These are phyloP conservation scores for Drosophila mayaguana DNA, from an alignment of 2,888 invertebrate species.

Conservation along the genomic window DNA sequence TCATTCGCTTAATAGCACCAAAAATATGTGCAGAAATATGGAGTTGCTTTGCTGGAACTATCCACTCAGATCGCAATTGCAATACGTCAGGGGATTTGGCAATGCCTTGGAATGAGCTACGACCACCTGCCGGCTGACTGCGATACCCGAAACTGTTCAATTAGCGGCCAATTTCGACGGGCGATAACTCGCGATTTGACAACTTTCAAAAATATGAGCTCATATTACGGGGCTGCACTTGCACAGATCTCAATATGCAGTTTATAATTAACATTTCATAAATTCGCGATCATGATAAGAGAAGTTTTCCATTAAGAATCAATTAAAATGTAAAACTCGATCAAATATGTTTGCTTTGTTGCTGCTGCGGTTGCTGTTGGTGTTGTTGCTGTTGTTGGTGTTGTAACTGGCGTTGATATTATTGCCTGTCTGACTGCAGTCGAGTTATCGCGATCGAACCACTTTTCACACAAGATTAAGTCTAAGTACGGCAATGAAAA, in stretches of 20 bases:
- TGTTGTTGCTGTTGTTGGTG: constrained; percentile 1
- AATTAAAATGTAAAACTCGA: constrained; percentile 74
- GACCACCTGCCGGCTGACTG: constrained; percentile 60
- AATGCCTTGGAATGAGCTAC: constrained; percentile 23
- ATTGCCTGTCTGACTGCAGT: constrained; percentile 48
- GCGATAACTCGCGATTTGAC: constrained; percentile 68
- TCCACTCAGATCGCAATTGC: constrained; percentile 35
- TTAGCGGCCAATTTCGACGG: constrained; percentile 51
- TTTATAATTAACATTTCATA: constrained; percentile 82
- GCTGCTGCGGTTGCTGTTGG: constrained; percentile 10
- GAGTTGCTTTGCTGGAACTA: constrained; percentile 8
- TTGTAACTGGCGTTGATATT: constrained; percentile 11
- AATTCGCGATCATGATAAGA: constrained; percentile 77
- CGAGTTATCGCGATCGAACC: constrained; percentile 77
- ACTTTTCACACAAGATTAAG: constrained; percentile 77
- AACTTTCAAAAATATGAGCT: constrained; percentile 71
- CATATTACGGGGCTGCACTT: constrained; percentile 57
- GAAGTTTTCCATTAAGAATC: constrained; percentile 80
- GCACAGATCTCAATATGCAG: constrained; percentile 39
- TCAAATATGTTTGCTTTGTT: constrained; percentile 35
- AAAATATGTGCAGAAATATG: neutral
- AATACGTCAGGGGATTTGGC: constrained; percentile 22
- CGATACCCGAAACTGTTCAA: constrained; percentile 57
- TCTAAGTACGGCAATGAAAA: constrained; percentile 74
- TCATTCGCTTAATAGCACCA: neutral